Evolutionary conservation across 1,140 invertebrate genomes (phyloP).

Genomic region (Acromyrmex heyeri): DNA sequence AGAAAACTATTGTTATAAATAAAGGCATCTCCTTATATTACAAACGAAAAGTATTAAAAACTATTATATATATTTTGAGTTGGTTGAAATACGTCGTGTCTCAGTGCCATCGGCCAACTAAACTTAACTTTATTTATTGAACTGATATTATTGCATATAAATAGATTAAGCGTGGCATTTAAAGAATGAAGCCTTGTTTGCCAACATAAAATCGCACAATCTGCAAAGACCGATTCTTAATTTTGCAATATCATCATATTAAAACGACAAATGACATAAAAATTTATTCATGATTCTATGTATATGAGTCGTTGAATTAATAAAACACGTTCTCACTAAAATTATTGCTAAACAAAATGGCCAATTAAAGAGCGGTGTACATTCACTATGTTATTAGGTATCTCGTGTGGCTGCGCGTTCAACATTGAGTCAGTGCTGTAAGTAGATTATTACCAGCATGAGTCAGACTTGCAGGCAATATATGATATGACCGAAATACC

Average conservation of each 20-base stretch:
- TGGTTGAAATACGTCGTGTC: not conserved
- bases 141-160: conserved; percentile 38
- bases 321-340: not conserved
- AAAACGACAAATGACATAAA: not conserved
- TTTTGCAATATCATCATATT: not conserved
- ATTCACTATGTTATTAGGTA: conserved; percentile 30
- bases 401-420: conserved; percentile 8
- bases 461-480: conserved; percentile 33
- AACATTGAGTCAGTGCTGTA: conserved; percentile 47
- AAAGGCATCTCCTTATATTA: not conserved
- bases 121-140: conserved; percentile 20
- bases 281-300: not conserved
- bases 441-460: conserved; percentile 53
- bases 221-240: not conserved
- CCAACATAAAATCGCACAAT: not conserved
- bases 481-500: conserved; percentile 34
- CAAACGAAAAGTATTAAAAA: not conserved
- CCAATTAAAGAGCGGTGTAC: conserved; percentile 9
- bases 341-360: conserved; percentile 11
- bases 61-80: not conserved
- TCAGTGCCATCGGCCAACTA: not conserved
- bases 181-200: conserved; percentile 4
- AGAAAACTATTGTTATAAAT: not conserved
- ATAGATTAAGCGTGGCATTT: conserved; percentile 29
- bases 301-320: not conserved